Conservation (phyloP, 2,888 invertebrate genomes). For the Andrena fulva region DNA sequence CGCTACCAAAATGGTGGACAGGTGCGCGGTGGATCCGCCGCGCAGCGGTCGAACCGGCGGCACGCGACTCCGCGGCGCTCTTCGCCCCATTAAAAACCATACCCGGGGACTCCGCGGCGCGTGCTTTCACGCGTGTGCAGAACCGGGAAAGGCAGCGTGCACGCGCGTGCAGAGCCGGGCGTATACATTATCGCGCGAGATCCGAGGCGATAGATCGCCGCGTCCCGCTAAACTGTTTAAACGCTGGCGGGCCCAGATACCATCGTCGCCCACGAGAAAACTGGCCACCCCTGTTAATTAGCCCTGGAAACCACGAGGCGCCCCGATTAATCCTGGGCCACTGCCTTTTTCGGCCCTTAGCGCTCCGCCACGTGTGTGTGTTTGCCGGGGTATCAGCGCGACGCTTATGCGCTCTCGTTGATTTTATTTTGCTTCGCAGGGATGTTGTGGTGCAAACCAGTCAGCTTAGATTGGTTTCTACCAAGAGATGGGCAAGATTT, state of each 20-base stretch:
- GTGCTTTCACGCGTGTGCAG: slow-evolving; percentile 47
- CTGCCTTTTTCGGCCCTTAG: slow-evolving; percentile 1
- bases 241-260: slow-evolving; percentile 56
- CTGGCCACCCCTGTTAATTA: slow-evolving; percentile 51
- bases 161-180: slow-evolving; percentile 11
- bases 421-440: too few relatives aligned
- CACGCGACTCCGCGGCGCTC: slow-evolving; percentile 74
- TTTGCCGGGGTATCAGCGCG: not conserved
- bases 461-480: too few relatives aligned
- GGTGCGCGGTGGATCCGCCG: slow-evolving; percentile 72
- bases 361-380: too few relatives aligned
- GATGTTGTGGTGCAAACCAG: too few relatives aligned
- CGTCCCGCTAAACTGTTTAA: slow-evolving; percentile 66
- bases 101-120: slow-evolving; percentile 27
- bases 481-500: too few relatives aligned
- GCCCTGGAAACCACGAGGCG: slow-evolving; percentile 42
- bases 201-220: slow-evolving; percentile 63
- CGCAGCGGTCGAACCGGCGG: slow-evolving; percentile 48
- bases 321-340: slow-evolving; percentile 8
- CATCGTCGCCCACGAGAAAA: slow-evolving; percentile 46
- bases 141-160: slow-evolving; percentile 12
- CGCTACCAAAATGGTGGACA: slow-evolving; percentile 78
- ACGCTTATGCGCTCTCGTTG: not conserved
- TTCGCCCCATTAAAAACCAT: slow-evolving; percentile 50
- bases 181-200: slow-evolving; percentile 47